phyloP scores from a whole-genome alignment of 2,113 vertebrate genomes.

The Leptodactylus fuscus region DNA sequence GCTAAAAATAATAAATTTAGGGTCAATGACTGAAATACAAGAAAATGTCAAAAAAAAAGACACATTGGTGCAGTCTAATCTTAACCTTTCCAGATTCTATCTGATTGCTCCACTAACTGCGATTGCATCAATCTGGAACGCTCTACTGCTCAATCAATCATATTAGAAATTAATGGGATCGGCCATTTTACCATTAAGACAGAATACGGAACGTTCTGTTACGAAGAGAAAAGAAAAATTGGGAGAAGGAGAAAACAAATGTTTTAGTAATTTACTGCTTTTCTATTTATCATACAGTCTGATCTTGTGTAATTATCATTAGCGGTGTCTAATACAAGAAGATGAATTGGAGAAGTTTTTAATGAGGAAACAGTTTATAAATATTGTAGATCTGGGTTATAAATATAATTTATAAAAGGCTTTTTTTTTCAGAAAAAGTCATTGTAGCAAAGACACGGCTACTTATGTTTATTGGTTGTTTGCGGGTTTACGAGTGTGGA shows the following conservation, averaged over 20 bases:
- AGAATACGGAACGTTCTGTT: background rate
- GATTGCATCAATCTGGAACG: constrained; percentile 31
- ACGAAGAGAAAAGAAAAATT: background rate
- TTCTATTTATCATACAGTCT: background rate
- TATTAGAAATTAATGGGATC: constrained; percentile 10
- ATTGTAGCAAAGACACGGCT: too few relatives aligned
- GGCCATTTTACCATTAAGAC: background rate
- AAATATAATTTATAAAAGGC: background rate
- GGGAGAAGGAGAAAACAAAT: background rate
- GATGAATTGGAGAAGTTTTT: background rate
- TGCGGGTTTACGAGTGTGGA: too few relatives aligned
- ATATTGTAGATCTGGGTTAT: background rate
- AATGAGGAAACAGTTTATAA: background rate
- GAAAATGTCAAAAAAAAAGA: background rate
- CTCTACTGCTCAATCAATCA: constrained; percentile 40
- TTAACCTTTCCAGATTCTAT: constrained; percentile 46
- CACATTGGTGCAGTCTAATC: background rate
- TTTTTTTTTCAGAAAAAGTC: too few relatives aligned
- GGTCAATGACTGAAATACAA: constrained; percentile 44
- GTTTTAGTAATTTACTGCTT: background rate
- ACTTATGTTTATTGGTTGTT: too few relatives aligned
- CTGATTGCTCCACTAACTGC: constrained; percentile 50
- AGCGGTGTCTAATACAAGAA: background rate
- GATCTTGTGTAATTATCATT: background rate
- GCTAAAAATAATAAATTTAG: constrained; percentile 36